Conservation (phyloP, 2,888 invertebrate genomes). For the Drosophila mettleri region DNA sequence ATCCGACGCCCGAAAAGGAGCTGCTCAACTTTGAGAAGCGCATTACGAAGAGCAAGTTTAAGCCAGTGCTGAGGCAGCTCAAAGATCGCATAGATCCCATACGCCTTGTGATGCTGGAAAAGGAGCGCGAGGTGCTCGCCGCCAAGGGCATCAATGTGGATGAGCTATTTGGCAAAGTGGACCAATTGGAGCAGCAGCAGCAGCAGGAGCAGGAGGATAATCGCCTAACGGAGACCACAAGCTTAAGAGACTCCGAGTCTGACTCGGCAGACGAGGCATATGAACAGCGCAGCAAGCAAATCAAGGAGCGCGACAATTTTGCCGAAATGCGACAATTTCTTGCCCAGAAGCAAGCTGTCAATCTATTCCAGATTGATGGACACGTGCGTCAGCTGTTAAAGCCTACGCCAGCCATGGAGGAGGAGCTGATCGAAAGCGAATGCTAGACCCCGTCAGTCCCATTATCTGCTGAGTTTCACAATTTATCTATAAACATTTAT, state of each 20-base stretch:
- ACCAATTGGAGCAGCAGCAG: conserved; percentile 26
- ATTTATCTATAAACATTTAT: conserved; percentile 43
- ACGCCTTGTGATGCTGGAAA: conserved; percentile 83
- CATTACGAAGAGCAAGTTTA: conserved; percentile 83
- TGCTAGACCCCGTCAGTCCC: conserved; percentile 54
- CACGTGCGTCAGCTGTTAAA: conserved; percentile 79
- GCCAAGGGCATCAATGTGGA: conserved; percentile 84
- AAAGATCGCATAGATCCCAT: conserved; percentile 85
- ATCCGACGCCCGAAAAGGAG: conserved; percentile 75
- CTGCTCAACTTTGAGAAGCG: conserved; percentile 83
- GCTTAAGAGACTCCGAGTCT: conserved; percentile 47
- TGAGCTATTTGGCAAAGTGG: conserved; percentile 72
- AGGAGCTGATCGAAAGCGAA: conserved; percentile 82
- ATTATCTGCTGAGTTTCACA: conserved; percentile 42
- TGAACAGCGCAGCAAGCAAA: conserved; percentile 70
- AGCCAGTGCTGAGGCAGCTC: conserved; percentile 84
- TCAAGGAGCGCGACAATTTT: conserved; percentile 82
- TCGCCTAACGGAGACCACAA: conserved; percentile 36
- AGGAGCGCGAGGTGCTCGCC: conserved; percentile 82
- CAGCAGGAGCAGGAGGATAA: conserved; percentile 61
- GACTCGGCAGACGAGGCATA: conserved; percentile 77
- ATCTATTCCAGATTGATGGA: conserved; percentile 77
- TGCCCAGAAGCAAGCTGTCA: conserved; percentile 83
- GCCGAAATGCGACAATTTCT: conserved; percentile 84
- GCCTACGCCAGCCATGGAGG: conserved; percentile 55